Evolutionary conservation across 2,113 vertebrate species (phyloP).

Genomic region (Chloebia gouldiae): DNA sequence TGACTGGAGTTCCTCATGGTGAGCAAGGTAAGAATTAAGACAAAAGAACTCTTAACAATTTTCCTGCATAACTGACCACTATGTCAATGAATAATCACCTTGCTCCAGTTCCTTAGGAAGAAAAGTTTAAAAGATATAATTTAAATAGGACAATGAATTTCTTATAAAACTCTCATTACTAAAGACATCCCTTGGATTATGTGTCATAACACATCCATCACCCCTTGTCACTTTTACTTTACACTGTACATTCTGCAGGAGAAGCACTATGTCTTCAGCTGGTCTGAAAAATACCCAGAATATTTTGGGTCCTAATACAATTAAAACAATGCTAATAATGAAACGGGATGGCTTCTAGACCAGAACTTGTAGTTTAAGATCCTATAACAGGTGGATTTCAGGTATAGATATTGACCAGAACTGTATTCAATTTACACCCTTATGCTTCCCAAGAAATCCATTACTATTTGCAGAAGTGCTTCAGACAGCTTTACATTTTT

Average conservation of each 20-base stretch:
- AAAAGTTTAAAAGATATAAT: neutral
- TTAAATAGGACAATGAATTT: neutral
- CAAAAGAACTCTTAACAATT: neutral
- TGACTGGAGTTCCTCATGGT: neutral
- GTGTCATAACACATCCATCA: neutral
- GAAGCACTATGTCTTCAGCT: neutral
- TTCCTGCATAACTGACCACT: neutral
- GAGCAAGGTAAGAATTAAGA: neutral
- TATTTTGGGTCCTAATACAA: neutral
- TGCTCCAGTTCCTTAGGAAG: neutral
- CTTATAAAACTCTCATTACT: neutral
- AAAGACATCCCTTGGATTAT: neutral
- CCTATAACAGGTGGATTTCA: neutral
- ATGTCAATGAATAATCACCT: neutral
- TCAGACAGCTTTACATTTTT: constrained; percentile 3
- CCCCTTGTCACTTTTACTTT: neutral
- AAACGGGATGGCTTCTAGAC: neutral
- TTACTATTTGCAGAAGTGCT: neutral
- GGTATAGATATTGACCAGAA: neutral
- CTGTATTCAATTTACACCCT: neutral
- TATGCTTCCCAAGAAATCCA: neutral
- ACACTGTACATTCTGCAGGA: neutral
- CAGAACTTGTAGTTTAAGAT: neutral
- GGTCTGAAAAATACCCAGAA: neutral
- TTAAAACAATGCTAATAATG: neutral